Percentiles rank a stretch among this genome's conserved stretches.
Evolutionary conservation across 2,113 vertebrate genomes (phyloP).

Genomic region (Lota lota): DNA sequence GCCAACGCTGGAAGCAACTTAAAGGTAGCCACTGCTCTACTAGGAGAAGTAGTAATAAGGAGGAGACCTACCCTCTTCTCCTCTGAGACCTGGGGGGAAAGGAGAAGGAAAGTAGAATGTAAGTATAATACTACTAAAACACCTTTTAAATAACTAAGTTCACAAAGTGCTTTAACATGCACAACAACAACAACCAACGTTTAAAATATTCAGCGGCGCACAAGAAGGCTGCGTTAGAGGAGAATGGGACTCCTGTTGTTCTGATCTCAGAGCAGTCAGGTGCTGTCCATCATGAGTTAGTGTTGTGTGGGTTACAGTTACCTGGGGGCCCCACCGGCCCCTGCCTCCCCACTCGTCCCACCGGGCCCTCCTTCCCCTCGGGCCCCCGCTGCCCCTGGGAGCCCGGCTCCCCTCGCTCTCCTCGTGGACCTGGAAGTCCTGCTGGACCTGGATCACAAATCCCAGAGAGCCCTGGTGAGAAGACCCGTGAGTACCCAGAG

Average conservation of each 20-base stretch:
- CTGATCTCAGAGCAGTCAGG: no score
- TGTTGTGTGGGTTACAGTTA: constrained; percentile 39
- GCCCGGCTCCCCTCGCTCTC: constrained; percentile 75
- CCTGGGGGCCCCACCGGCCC: constrained; percentile 80
- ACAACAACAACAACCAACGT: no score
- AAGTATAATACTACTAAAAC: constrained; percentile 6
- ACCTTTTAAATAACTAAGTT: no score
- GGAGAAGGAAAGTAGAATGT: constrained; percentile 15
- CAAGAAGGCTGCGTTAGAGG: no score
- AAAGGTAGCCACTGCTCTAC: background rate
- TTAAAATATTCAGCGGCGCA: no score
- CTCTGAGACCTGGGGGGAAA: constrained; percentile 78
- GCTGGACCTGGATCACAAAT: constrained; percentile 57
- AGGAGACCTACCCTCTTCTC: constrained; percentile 81
- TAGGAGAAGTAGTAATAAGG: no score
- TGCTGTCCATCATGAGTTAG: background rate
- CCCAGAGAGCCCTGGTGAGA: no score
- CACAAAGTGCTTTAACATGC: background rate
- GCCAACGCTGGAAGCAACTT: background rate
- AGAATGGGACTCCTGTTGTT: no score
- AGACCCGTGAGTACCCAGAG: no score
- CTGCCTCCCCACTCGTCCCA: constrained; percentile 65
- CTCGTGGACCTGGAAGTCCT: constrained; percentile 78
- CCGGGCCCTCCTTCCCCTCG: constrained; percentile 76
- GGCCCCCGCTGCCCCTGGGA: constrained; percentile 69